These are phyloP conservation scores for Mesocricetus auratus DNA, from an alignment of 2,113 vertebrate genomes.

Conservation along the genomic window DNA sequence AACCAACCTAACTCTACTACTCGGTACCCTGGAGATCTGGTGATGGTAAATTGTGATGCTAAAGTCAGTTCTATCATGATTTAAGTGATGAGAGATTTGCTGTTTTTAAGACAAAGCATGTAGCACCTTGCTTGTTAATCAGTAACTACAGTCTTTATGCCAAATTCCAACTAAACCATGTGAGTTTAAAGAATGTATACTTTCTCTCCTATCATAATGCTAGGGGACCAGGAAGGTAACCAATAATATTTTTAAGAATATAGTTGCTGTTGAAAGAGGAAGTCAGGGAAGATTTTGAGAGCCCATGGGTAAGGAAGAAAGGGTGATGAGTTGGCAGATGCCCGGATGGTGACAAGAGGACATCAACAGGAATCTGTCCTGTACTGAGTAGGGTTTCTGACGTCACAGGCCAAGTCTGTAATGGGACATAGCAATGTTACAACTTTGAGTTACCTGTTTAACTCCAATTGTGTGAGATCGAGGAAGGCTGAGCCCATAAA, in stretches of 20 bases:
- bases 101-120: constrained; percentile 16
- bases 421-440: fast-evolving
- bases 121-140: neutral
- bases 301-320: neutral
- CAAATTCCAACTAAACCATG: neutral
- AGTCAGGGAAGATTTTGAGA: neutral
- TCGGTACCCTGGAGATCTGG: neutral
- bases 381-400: neutral
- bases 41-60: neutral
- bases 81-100: neutral
- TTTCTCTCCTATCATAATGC: neutral
- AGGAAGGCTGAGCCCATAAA: constrained; percentile 98
- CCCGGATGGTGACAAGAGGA: neutral
- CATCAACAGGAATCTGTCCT: neutral
- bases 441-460: constrained; percentile 90
- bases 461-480: constrained; percentile 93
- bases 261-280: neutral
- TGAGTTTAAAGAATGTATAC: neutral
- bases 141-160: constrained; percentile 20
- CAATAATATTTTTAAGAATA: neutral
- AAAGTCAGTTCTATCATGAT: neutral
- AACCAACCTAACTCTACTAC: neutral
- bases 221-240: neutral
- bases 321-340: neutral
- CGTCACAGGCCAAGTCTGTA: neutral